Evolutionary conservation across 1,140 invertebrate genomes (phyloP).

Genomic region (Manduca sexta): DNA sequence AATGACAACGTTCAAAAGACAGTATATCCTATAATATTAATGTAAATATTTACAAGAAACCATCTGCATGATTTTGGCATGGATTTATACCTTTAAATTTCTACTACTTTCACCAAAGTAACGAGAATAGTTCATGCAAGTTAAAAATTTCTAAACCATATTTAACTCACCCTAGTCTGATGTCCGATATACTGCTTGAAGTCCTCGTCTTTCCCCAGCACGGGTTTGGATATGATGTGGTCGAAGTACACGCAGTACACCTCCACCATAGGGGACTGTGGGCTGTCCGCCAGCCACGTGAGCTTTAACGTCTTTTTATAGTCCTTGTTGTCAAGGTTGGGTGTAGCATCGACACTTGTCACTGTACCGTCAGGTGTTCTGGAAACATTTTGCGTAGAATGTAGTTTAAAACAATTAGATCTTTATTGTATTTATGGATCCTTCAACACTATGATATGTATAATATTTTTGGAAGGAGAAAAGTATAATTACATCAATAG

Average conservation of each 20-base stretch:
- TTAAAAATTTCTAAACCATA: no score
- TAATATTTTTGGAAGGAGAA: no score
- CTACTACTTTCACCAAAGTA: no score
- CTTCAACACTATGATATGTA: no score
- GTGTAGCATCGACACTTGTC: constrained; percentile 82
- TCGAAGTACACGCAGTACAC: constrained; percentile 96
- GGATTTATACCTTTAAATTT: no score
- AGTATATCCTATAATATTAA: no score
- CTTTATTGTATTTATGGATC: background rate
- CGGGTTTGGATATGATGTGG: constrained; percentile 94
- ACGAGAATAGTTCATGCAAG: no score
- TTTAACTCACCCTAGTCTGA: constrained; percentile 88
- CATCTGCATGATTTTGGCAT: no score
- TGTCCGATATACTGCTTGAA: constrained; percentile 95
- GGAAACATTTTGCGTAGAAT: background rate
- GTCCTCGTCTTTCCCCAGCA: constrained; percentile 97
- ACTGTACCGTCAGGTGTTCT: constrained; percentile 76
- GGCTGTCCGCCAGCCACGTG: constrained; percentile 89
- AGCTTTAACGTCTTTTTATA: constrained; percentile 97
- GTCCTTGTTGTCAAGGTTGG: constrained; percentile 93
- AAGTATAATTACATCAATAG: no score
- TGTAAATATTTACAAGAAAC: no score
- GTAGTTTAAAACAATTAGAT: background rate
- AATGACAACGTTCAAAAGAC: no score
- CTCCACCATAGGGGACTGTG: constrained; percentile 76